phyloP scores from a whole-genome alignment of 37 sponge, comb jelly and placozoan species.

The Aphrocallistes beatrix region DNA sequence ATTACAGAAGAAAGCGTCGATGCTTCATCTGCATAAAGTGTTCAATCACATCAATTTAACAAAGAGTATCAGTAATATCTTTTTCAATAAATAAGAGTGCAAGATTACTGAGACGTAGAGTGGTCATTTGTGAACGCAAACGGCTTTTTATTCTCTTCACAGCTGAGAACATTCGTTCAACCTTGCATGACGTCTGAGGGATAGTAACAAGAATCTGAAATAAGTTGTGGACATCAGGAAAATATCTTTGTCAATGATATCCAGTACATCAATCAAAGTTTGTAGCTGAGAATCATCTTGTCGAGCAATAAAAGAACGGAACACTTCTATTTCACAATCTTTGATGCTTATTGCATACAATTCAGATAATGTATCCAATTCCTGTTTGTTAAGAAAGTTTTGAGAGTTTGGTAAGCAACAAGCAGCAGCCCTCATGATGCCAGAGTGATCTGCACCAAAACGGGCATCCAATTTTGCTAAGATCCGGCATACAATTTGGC shows the following conservation, averaged over 20 bases:
- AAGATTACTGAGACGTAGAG: constrained; percentile 14
- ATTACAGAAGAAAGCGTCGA: background rate
- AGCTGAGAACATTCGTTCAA: constrained; percentile 14
- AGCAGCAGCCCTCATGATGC: background rate
- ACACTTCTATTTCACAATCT: constrained; percentile 17
- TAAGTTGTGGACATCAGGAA: constrained; percentile 15
- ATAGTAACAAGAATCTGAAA: background rate
- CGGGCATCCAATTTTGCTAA: constrained; percentile 13
- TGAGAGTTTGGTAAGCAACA: constrained; percentile 17
- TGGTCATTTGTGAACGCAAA: constrained; percentile 14
- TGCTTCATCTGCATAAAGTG: constrained; percentile 6
- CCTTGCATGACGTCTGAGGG: constrained; percentile 16
- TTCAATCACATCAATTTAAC: constrained; percentile 1
- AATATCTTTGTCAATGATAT: constrained; percentile 16
- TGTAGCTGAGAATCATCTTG: background rate
- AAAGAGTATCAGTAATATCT: background rate
- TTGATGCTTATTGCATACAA: constrained; percentile 12
- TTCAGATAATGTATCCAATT: background rate
- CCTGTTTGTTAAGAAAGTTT: constrained; percentile 3
- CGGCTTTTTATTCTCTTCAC: constrained; percentile 10
- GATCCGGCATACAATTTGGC: constrained; percentile 1
- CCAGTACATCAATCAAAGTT: background rate
- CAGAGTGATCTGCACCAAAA: background rate
- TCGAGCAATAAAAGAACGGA: constrained; percentile 9
- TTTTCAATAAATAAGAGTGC: background rate